Evolutionary conservation across 2,113 vertebrate genomes (phyloP).

Genomic region (Poeciliopsis retropinna): DNA sequence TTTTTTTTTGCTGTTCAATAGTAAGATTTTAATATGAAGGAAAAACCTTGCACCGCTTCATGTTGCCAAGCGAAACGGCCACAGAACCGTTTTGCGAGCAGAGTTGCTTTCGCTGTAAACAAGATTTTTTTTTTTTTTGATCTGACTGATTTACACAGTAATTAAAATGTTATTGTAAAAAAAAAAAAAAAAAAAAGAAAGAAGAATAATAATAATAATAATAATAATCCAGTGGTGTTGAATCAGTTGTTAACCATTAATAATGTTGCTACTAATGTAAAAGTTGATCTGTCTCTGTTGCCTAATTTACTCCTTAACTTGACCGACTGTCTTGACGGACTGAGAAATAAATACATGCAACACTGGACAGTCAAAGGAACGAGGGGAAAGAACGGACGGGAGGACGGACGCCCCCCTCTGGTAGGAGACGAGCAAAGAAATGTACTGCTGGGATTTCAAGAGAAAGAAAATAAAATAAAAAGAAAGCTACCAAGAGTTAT

Average conservation of each 20-base stretch:
- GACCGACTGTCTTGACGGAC: constrained; percentile 32
- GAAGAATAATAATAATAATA: neutral
- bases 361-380: constrained; percentile 19
- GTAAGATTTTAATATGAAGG: constrained; percentile 48
- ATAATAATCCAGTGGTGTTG: constrained; percentile 33
- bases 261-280: constrained; percentile 54
- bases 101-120: constrained; percentile 60
- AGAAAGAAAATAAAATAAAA: neutral
- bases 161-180: constrained; percentile 54
- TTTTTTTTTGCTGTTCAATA: constrained; percentile 34
- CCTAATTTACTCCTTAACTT: constrained; percentile 32
- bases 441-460: neutral
- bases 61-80: constrained; percentile 49
- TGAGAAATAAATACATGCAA: constrained; percentile 37
- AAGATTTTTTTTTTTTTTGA: constrained; percentile 19
- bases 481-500: constrained; percentile 46
- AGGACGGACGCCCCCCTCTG: constrained; percentile 25
- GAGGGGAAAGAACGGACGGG: constrained; percentile 11
- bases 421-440: constrained; percentile 18
- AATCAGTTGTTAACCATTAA: constrained; percentile 55
- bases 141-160: constrained; percentile 55
- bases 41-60: constrained; percentile 66
- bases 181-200: constrained; percentile 19
- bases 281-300: constrained; percentile 22
- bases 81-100: constrained; percentile 24